A percentile compares a stretch with the other conserved stretches of the same genome.
phyloP scores from a whole-genome alignment of 2,797 vertebrate genomes.

The Gambusia yucatana region DNA sequence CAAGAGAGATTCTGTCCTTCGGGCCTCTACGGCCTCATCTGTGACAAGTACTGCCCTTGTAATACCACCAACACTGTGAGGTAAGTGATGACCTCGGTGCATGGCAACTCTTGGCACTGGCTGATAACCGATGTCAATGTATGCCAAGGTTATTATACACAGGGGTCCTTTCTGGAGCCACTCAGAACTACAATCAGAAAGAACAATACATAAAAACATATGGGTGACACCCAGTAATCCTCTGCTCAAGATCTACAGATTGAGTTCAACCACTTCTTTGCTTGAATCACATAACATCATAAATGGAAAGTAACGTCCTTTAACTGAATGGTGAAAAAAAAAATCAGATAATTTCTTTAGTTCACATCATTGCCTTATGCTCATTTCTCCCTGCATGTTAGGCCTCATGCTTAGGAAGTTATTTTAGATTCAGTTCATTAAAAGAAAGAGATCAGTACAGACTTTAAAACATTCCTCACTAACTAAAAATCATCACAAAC shows the following conservation, averaged over 20 bases:
- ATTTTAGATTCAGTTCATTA: background rate
- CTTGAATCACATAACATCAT: background rate
- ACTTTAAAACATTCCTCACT: background rate
- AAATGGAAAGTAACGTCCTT: background rate
- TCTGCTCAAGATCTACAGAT: background rate
- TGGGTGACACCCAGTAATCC: background rate
- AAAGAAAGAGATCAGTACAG: background rate
- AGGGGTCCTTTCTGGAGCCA: background rate
- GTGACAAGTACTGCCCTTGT: constrained; percentile 94
- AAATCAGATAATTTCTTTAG: background rate
- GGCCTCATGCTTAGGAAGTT: background rate
- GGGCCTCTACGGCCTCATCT: constrained; percentile 92
- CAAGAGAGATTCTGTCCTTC: constrained; percentile 94
- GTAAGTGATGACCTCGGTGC: constrained; percentile 73
- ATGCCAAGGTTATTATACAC: background rate
- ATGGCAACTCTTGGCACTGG: background rate
- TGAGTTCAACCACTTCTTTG: background rate
- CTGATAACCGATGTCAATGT: background rate
- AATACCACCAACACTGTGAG: constrained; percentile 89
- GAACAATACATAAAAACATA: background rate
- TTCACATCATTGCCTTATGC: background rate
- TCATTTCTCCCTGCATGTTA: background rate
- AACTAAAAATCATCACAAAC: background rate
- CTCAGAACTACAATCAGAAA: background rate
- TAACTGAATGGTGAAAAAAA: background rate